Percentiles rank a stretch among this genome's conserved stretches.
Conservation (phyloP, 2,797 vertebrate genomes). For the Echiichthys vipera region DNA sequence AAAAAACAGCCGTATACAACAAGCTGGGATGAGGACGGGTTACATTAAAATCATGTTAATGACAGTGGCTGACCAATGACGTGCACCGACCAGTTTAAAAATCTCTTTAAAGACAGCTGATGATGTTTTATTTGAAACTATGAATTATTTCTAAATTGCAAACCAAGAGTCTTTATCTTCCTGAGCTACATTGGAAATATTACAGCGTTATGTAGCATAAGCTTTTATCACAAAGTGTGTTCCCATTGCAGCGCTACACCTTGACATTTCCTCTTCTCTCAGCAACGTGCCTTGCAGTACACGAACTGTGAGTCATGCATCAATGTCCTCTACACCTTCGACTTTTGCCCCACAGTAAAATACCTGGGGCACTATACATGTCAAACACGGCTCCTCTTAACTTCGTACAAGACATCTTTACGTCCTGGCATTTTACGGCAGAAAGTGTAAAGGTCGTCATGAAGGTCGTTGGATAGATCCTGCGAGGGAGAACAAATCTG, state of each 20-base stretch:
- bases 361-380: constrained; percentile 41
- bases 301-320: constrained; percentile 56
- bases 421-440: constrained; percentile 56
- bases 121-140: neutral
- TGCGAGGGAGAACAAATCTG: constrained; percentile 14
- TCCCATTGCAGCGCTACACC: neutral
- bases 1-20: too few relatives aligned
- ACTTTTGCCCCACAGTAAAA: constrained; percentile 71
- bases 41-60: too few relatives aligned
- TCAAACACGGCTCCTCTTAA: constrained; percentile 54
- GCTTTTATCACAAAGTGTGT: constrained; percentile 12
- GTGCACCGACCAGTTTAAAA: neutral
- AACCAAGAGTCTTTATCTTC: neutral
- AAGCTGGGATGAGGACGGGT: too few relatives aligned
- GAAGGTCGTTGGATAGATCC: constrained; percentile 53
- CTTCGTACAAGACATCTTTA: constrained; percentile 66
- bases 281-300: constrained; percentile 12
- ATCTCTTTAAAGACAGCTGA: neutral
- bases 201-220: neutral
- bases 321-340: constrained; percentile 57
- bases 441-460: constrained; percentile 69
- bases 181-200: neutral
- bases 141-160: too few relatives aligned
- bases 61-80: neutral
- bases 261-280: constrained; percentile 29